These are phyloP conservation scores for Schizothorax lantsangensis DNA, from an alignment of 2,797 vertebrate species.

Conservation along the genomic window DNA sequence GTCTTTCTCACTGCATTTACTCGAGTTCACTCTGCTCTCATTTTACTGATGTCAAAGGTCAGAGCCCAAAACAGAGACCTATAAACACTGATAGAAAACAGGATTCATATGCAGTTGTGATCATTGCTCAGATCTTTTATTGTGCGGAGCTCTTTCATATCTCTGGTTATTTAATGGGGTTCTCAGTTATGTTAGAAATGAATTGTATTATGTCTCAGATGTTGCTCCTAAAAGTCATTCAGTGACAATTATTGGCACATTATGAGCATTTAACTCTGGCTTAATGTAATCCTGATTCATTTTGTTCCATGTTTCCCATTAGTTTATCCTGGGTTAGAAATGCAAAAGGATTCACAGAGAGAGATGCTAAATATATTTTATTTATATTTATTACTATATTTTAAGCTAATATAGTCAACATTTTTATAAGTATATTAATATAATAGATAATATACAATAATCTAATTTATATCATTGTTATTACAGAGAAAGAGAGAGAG, in stretches of 20 bases:
- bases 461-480: too few species aligned
- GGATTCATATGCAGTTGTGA: neutral
- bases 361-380: too few species aligned
- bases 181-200: neutral
- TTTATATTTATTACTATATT: too few species aligned
- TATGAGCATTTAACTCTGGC: neutral
- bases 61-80: neutral
- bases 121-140: neutral
- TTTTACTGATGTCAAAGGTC: neutral
- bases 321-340: too few species aligned
- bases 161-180: neutral
- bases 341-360: too few species aligned
- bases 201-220: neutral
- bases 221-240: neutral
- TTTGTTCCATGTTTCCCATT: neutral
- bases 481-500: too few species aligned
- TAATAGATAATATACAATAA: too few species aligned
- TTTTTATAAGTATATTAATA: too few species aligned
- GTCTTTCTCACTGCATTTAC: constrained; percentile 13
- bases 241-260: neutral
- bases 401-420: too few species aligned
- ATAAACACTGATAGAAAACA: constrained; percentile 1
- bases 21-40: neutral
- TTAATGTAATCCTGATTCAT: neutral
- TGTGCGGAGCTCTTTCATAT: neutral